Conservation (phyloP, 2,113 vertebrate genomes). For the Dermatemys mawii region DNA sequence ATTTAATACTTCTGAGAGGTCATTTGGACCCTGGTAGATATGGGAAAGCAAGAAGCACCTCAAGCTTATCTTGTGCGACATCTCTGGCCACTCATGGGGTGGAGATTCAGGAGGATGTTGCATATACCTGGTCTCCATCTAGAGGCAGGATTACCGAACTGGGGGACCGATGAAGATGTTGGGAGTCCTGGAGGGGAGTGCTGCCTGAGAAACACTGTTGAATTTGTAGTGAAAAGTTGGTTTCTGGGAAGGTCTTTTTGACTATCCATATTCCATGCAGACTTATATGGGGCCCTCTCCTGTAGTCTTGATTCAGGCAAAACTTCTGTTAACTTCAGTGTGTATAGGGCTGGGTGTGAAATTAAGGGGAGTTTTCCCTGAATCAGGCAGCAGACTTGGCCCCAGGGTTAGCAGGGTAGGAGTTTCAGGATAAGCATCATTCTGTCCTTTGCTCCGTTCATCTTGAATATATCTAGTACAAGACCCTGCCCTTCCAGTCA, state of each 20-base stretch:
- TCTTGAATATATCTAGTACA: not conserved
- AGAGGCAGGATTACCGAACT: no score
- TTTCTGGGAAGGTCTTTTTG: not conserved
- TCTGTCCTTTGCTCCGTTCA: not conserved
- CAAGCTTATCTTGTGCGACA: no score
- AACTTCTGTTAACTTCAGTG: not conserved
- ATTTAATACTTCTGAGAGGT: no score
- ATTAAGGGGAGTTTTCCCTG: not conserved
- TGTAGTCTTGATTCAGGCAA: not conserved
- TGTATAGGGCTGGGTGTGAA: not conserved
- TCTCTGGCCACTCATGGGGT: no score
- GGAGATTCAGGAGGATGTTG: no score
- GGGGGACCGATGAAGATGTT: no score
- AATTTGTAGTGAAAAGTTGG: not conserved
- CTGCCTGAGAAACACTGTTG: not conserved
- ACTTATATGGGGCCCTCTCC: not conserved
- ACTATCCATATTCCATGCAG: not conserved
- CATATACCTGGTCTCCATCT: no score
- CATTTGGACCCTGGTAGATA: no score
- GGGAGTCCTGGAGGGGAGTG: not conserved
- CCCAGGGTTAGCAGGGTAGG: not conserved
- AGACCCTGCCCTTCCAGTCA: fast-evolving
- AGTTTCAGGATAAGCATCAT: not conserved
- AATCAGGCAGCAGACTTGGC: not conserved
- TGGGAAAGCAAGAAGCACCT: no score